Conservation (phyloP, 2,113 vertebrate genomes). For the Neolamprologus tretocephalus region DNA sequence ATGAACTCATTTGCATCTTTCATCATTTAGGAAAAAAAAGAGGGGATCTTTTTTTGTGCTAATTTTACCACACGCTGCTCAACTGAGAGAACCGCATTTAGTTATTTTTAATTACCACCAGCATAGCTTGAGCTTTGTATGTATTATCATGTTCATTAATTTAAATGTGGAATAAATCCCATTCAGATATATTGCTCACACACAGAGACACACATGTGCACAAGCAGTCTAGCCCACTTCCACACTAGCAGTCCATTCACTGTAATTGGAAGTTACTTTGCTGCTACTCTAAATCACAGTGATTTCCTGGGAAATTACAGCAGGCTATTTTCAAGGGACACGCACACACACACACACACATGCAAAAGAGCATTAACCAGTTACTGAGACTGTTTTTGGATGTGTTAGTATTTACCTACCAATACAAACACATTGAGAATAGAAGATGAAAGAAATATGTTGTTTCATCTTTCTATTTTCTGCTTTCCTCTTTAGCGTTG, state of each 20-base stretch:
- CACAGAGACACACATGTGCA: neutral
- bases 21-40: neutral
- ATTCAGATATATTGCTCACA: neutral
- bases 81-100: neutral
- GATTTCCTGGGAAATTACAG: slow-evolving; percentile 60
- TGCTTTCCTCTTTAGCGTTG: neutral
- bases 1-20: neutral
- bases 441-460: neutral
- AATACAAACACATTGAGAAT: neutral
- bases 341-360: neutral
- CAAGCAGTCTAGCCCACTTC: neutral
- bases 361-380: slow-evolving; percentile 4
- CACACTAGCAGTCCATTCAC: slow-evolving; percentile 23
- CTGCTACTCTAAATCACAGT: slow-evolving; percentile 55
- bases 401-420: neutral
- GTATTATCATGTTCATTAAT: neutral
- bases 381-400: neutral
- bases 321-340: slow-evolving; percentile 18
- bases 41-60: neutral
- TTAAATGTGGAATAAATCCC: neutral
- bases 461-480: neutral
- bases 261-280: slow-evolving; percentile 58
- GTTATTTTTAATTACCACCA: neutral
- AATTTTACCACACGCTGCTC: neutral
- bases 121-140: neutral